Evolutionary conservation across 1,140 invertebrate species (phyloP).

Genomic region (Himalopsyche phryganea): DNA sequence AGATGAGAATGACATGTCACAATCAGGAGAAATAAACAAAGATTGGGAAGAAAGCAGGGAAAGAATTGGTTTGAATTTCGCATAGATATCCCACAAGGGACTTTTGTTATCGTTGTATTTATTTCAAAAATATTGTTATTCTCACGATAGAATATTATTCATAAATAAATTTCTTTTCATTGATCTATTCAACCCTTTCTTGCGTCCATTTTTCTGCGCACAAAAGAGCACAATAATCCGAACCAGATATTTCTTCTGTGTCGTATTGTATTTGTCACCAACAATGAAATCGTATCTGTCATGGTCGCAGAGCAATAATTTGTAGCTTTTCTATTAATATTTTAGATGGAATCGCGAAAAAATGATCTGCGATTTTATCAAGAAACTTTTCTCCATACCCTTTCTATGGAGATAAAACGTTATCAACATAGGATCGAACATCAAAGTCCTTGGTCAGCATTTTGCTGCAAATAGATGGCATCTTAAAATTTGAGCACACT

Average conservation of each 20-base stretch:
- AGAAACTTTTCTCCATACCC: too few species aligned
- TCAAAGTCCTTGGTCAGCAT: too few species aligned
- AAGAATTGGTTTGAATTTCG: slow-evolving; percentile 2
- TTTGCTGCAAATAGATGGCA: too few species aligned
- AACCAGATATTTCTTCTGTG: slow-evolving; percentile 26
- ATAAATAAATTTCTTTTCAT: slow-evolving; percentile 30
- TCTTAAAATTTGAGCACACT: too few species aligned
- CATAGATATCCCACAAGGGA: slow-evolving; percentile 11
- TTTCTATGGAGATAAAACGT: too few species aligned
- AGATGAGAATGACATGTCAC: slow-evolving; percentile 21
- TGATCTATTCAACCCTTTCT: slow-evolving; percentile 31
- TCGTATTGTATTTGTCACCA: slow-evolving; percentile 12
- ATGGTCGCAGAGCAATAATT: slow-evolving; percentile 10
- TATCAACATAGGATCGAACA: too few species aligned
- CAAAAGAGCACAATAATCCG: slow-evolving; percentile 27
- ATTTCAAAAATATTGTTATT: slow-evolving; percentile 34
- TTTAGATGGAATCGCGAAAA: too few species aligned
- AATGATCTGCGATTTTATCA: too few species aligned
- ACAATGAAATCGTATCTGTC: slow-evolving; percentile 26
- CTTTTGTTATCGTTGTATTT: slow-evolving; percentile 24
- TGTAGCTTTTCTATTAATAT: too few species aligned
- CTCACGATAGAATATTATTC: slow-evolving; percentile 30
- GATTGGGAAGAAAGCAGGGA: not conserved
- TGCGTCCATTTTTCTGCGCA: slow-evolving; percentile 23
- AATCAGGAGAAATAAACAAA: not conserved